Base-by-base conservation (phyloP, 2,888 invertebrate genomes). In the Megamerina dolium region DNA sequence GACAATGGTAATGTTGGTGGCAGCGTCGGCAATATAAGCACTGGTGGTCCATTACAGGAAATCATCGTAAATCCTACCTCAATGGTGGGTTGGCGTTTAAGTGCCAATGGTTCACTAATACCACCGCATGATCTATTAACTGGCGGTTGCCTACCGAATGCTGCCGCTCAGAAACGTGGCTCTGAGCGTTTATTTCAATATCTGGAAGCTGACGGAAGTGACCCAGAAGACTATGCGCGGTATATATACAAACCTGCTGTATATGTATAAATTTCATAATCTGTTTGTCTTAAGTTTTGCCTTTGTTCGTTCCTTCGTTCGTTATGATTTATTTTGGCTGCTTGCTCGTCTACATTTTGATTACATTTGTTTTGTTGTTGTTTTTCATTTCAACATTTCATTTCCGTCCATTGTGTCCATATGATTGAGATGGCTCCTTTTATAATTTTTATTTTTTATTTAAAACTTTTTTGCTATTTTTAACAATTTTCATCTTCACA, bases 131-230 rank as follows among this genome's bases (percentile, higher is more conserved):
- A 72, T 61, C 59, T 69, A 38, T 61, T 70, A 42, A 64, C 68
- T 46, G 66, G 66, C 54, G 59, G 66, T 41, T n/a, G n/a, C n/a
- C 58, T 64, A 50, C 66, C 65, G 34, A 67, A 63, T 48, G 69
- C 69, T 21, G 68, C 68, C 43, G 66, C 62, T 54, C 70, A 66
- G 59, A 72, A 74, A 60, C 78, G 78, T 53, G 83, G 83, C 51
- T 82, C 83, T 43, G 82, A 81, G 54, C 74, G 82, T 46, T 75
- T 83, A 42, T 83, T 83, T 73, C 83, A 79, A 60, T 85, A 80
- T 75, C 77, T 82, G 75, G 85, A 81, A 73, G 85, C 84, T 80
- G 83, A 83, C 73, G 82, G 82, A 57, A 82, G 82, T 43, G 82
- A 80, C 63, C 76, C 76, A 61, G 74, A 75, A 61, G 72, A 72